Base-by-base conservation (phyloP, 2,888 invertebrate species). In the Drosophila antonietae region DNA sequence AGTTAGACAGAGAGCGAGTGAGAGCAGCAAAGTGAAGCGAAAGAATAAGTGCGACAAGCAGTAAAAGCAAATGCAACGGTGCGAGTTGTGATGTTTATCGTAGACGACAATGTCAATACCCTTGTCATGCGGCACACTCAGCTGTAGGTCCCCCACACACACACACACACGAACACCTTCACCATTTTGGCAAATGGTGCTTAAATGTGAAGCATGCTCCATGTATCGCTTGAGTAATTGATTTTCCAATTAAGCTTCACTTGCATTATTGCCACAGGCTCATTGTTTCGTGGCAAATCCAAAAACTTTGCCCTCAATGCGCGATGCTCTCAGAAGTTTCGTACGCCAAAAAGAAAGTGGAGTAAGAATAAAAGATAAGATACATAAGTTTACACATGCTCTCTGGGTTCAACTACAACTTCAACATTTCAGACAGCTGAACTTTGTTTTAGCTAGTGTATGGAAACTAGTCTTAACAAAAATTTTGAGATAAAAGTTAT, bases 51-150 rank as follows among this genome's bases (percentile, higher is more conserved):
- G 43, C 20, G 28, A 41, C 20, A 60, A 15, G 59, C 63, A 61
- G 56, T 59, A 28, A 64, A 71, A 71, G 66, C 39, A 65, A 79
- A 73, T 80, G 78, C 81, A 80, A 64, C 66, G 41, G 60, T 63
- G 80, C 62, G 72, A 83, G 71, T 55, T 77, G 65, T 56, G 58
- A 75, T 78, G 79, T 61, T 82, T 68, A 76, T 60, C 65, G 52
- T 65, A 66, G 78, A 67, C 77, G 67, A 81, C 75, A 89, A 84
- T 89, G 88, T 78, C 88, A 84, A 85, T 88, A 79, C 83, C 88
- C 88, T 77, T 89, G 88, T 86, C 86, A 85, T 56, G 56, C 51
- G 68, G 56, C 67, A 61, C 49, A 63, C 53, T 74, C 56, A 69
- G 62, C 65, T 61, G 39, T 23, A 28, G 43, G 53, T 28, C 47